Conservation (phyloP, 1,140 invertebrate genomes). For the Megalopta genalis region DNA sequence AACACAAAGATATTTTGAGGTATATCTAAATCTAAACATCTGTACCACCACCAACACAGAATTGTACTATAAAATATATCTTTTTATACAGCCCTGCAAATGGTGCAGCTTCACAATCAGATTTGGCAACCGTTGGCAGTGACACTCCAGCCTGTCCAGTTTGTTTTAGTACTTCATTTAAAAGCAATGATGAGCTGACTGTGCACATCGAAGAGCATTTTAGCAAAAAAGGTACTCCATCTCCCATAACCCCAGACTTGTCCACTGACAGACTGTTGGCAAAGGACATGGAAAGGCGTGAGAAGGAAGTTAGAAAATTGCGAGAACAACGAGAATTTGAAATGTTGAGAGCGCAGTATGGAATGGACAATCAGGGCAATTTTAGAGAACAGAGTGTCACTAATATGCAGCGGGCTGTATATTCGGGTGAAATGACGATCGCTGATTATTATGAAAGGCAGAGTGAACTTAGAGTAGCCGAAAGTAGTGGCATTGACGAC, state of each 20-base stretch:
- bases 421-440: slow-evolving; percentile 90
- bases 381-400: slow-evolving; percentile 90
- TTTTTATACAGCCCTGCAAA: slow-evolving; percentile 72
- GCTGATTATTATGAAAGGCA: slow-evolving; percentile 92
- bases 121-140: slow-evolving; percentile 69
- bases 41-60: background rate
- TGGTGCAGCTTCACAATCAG: slow-evolving; percentile 67
- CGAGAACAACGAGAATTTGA: slow-evolving; percentile 91
- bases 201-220: slow-evolving; percentile 88
- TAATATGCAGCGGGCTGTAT: slow-evolving; percentile 91
- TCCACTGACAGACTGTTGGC: slow-evolving; percentile 82
- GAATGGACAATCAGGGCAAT: slow-evolving; percentile 92
- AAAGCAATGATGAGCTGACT: slow-evolving; percentile 81
- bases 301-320: slow-evolving; percentile 86
- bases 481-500: slow-evolving; percentile 90
- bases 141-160: slow-evolving; percentile 80
- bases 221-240: slow-evolving; percentile 77
- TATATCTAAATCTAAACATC: slow-evolving; percentile 53
- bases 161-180: slow-evolving; percentile 80
- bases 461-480: slow-evolving; percentile 86
- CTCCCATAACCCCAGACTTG: slow-evolving; percentile 79
- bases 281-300: slow-evolving; percentile 83
- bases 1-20: slow-evolving; percentile 88
- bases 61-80: slow-evolving; percentile 4
- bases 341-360: slow-evolving; percentile 90